These are phyloP conservation scores for Mastomys coucha DNA, from an alignment of 2,113 vertebrate species.

Conservation along the genomic window DNA sequence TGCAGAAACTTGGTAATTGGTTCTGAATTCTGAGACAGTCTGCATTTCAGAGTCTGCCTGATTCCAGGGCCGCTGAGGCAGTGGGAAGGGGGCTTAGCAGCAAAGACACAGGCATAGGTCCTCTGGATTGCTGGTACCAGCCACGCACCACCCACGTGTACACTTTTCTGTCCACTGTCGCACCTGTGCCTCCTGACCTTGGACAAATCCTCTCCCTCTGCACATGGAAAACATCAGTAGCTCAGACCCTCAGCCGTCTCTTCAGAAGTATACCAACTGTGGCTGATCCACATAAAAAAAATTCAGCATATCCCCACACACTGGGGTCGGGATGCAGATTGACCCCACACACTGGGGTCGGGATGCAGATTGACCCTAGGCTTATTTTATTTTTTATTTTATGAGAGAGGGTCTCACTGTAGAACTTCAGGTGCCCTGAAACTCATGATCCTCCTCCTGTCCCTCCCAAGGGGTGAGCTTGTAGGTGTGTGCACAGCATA, in stretches of 20 bases:
- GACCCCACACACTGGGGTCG: not conserved
- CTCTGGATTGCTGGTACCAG: accelerated
- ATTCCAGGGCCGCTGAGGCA: not conserved
- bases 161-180: not conserved
- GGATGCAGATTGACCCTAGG: not conserved
- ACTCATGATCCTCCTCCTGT: not conserved
- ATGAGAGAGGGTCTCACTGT: not conserved
- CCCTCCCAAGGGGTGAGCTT: not conserved
- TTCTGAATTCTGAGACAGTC: constrained; percentile 32
- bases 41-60: constrained; percentile 15
- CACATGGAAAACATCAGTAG: not conserved
- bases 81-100: not conserved
- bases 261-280: not conserved
- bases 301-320: no score
- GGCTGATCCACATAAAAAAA: not conserved
- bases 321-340: not conserved
- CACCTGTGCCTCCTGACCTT: not conserved
- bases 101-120: accelerated
- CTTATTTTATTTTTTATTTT: not conserved
- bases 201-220: not conserved
- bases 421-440: not conserved
- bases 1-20: constrained; percentile 62
- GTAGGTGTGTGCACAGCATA: not conserved
- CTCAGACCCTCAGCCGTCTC: not conserved
- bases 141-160: accelerated